Evolutionary conservation across 2,888 invertebrate genomes (phyloP).

Genomic region (Proisotoma minuta): DNA sequence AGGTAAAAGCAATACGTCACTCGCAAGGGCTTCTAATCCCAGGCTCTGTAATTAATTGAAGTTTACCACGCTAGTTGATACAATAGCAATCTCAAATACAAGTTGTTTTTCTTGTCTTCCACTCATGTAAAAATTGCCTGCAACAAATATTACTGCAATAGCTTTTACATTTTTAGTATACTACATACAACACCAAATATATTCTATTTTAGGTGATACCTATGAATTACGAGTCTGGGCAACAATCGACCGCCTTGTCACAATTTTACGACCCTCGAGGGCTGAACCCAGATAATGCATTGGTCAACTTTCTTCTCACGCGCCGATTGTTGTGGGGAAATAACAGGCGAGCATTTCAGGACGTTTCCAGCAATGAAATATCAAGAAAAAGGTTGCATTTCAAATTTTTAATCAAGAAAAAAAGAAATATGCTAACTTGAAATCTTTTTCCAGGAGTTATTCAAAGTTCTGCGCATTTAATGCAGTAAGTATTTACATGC

Average conservation of each 20-base stretch:
- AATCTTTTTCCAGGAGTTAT: neutral
- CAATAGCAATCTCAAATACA: too few species aligned
- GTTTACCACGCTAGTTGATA: too few species aligned
- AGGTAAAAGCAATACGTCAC: too few species aligned
- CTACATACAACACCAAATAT: neutral
- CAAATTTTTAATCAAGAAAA: neutral
- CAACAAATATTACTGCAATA: too few species aligned
- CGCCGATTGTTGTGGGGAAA: conserved; percentile 14
- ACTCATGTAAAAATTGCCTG: too few species aligned
- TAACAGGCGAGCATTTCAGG: conserved; percentile 15
- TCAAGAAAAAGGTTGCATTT: conserved; percentile 20
- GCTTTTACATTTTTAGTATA: too few species aligned
- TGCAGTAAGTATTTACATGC: too few species aligned
- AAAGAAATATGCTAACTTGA: neutral
- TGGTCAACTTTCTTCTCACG: conserved; percentile 23
- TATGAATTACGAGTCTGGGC: conserved; percentile 10
- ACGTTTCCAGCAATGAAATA: conserved; percentile 23
- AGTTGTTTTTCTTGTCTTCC: too few species aligned
- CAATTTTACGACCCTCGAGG: conserved; percentile 8
- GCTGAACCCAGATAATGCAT: conserved; percentile 9
- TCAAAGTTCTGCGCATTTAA: conserved; percentile 42
- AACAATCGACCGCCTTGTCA: conserved; percentile 6
- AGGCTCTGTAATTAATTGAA: too few species aligned
- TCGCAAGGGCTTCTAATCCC: too few species aligned
- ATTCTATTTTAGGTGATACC: conserved; percentile 4